Conservation (phyloP, 2,888 invertebrate species). For the Brenthis hecate region DNA sequence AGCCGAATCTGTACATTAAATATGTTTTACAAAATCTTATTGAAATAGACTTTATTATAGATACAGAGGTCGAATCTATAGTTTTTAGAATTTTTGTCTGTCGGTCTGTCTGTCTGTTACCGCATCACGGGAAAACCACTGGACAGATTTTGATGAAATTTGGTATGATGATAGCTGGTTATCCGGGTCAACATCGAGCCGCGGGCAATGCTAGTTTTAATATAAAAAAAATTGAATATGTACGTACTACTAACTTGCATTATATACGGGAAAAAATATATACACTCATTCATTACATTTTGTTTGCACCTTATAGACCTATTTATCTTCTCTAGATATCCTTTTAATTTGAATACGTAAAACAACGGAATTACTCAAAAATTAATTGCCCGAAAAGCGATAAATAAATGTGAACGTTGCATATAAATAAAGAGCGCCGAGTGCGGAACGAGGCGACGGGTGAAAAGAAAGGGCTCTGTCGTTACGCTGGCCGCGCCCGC, state of each 20-base stretch:
- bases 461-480: constrained; percentile 62
- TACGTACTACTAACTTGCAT: not conserved
- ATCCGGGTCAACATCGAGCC: too few species aligned
- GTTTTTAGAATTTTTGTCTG: too few species aligned
- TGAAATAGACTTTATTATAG: too few species aligned
- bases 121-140: too few species aligned
- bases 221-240: too few species aligned
- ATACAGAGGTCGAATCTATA: too few species aligned
- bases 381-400: constrained; percentile 74
- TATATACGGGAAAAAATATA: not conserved
- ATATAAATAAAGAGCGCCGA: constrained; percentile 67
- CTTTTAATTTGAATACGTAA: constrained; percentile 38
- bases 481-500: constrained; percentile 63
- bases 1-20: too few species aligned
- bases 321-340: constrained; percentile 8
- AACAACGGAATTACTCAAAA: constrained; percentile 67
- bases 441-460: constrained; percentile 63
- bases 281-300: not conserved
- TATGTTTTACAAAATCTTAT: too few species aligned
- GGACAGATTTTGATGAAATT: too few species aligned
- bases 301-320: constrained; percentile 2
- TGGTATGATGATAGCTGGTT: too few species aligned
- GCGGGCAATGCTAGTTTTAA: too few species aligned
- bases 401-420: constrained; percentile 71
- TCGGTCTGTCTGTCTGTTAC: too few species aligned